Evolutionary conservation across 2,797 vertebrate species (phyloP).

Genomic region (Sebastes wilsoni): DNA sequence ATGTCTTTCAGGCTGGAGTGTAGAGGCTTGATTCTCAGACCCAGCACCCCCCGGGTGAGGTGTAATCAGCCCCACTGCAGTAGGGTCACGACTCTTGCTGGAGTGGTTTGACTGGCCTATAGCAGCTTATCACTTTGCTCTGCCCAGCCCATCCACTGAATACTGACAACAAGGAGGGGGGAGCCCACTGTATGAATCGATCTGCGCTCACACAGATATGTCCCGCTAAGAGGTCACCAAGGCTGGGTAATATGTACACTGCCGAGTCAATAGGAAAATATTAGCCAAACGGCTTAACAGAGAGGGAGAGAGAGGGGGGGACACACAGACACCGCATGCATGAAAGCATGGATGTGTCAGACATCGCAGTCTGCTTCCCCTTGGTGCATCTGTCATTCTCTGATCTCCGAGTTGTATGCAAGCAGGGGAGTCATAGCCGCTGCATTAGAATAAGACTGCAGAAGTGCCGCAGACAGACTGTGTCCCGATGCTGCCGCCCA

Average conservation of each 20-base stretch:
- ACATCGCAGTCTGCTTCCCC: conserved; percentile 60
- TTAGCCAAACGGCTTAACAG: conserved; percentile 74
- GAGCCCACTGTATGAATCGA: conserved; percentile 74
- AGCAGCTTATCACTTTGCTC: conserved; percentile 69
- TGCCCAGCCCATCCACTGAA: conserved; percentile 32
- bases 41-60: conserved; percentile 38
- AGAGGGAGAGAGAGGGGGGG: conserved; percentile 14
- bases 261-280: conserved; percentile 76
- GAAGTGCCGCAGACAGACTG: conserved; percentile 70
- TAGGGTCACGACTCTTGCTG: conserved; percentile 73
- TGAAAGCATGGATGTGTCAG: conserved; percentile 60
- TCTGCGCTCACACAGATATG: conserved; percentile 60
- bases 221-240: conserved; percentile 64
- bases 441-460: conserved; percentile 73
- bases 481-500: conserved; percentile 73
- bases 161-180: conserved; percentile 45
- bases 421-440: conserved; percentile 62
- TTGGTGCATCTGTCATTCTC: conserved; percentile 70
- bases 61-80: conserved; percentile 72
- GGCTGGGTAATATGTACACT: conserved; percentile 71
- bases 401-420: conserved; percentile 79
- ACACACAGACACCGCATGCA: conserved; percentile 51
- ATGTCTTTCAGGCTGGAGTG: conserved; percentile 43
- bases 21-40: conserved; percentile 54
- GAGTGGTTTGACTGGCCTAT: conserved; percentile 57